Percentiles rank a stretch among this genome's conserved stretches.
phyloP scores from a whole-genome alignment of 2,797 vertebrate genomes.

The Phylloscopus collybita region DNA sequence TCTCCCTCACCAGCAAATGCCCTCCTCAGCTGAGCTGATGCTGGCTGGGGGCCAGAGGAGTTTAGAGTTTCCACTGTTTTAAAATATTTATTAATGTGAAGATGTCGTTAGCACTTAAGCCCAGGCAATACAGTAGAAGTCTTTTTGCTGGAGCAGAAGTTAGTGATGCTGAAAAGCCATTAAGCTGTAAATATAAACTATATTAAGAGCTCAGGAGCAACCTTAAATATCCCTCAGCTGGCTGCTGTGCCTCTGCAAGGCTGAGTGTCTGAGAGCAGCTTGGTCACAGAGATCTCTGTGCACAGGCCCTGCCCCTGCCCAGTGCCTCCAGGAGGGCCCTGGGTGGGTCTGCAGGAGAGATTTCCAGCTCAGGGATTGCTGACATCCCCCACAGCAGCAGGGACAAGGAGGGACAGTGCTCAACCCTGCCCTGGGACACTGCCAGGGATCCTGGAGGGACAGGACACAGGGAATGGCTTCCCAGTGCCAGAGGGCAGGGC shows the following conservation, averaged over 20 bases:
- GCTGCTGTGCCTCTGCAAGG: slow-evolving; percentile 12
- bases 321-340: rapidly evolving
- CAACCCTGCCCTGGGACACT: background rate
- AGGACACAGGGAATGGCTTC: too few relatives aligned
- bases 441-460: background rate
- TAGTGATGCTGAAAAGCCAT: slow-evolving; percentile 74
- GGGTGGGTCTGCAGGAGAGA: background rate
- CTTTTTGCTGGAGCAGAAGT: slow-evolving; percentile 63
- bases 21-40: background rate
- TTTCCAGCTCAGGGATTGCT: background rate
- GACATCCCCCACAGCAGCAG: background rate
- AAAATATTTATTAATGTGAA: slow-evolving; percentile 73
- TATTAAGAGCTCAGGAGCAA: slow-evolving; percentile 64
- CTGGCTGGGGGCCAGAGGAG: slow-evolving; percentile 4
- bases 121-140: slow-evolving; percentile 48
- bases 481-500: too few relatives aligned
- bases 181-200: slow-evolving; percentile 74
- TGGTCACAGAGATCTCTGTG: background rate
- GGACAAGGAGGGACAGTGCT: background rate
- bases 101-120: slow-evolving; percentile 71
- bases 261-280: background rate
- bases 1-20: background rate
- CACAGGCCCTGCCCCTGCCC: background rate
- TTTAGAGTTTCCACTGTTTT: slow-evolving; percentile 63
- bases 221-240: slow-evolving; percentile 55